Conservation (phyloP, 2,797 vertebrate genomes). For the Sphenopsis melanotis region DNA sequence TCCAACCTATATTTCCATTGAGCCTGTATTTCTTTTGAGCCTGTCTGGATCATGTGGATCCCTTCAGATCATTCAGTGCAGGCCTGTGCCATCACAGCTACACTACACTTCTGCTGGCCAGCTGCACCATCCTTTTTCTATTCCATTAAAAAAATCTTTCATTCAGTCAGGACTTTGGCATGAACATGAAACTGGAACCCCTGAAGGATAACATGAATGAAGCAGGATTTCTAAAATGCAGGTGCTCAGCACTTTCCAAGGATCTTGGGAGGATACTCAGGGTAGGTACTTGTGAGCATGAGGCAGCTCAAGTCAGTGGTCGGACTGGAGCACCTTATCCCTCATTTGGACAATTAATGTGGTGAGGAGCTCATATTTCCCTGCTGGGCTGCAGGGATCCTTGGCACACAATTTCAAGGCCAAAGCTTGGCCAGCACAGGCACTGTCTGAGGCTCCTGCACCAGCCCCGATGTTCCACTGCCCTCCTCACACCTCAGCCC, state of each 20-base stretch:
- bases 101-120: not conserved
- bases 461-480: accelerated
- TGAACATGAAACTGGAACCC: not conserved
- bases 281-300: not conserved
- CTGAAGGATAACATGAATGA: not conserved
- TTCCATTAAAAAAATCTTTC: not conserved
- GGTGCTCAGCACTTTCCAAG: not conserved
- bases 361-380: not conserved
- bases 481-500: not conserved
- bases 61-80: not conserved
- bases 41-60: not conserved
- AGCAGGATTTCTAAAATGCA: not conserved
- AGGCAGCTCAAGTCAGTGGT: not conserved
- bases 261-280: not conserved
- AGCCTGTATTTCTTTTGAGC: not conserved
- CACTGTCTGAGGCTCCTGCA: not conserved
- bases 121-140: too few species aligned
- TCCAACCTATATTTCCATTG: not conserved
- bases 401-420: accelerated
- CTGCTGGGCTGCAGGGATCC: not conserved
- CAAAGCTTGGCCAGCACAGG: accelerated
- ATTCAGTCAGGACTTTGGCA: not conserved
- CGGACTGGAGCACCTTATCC: not conserved
- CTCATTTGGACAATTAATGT: not conserved
- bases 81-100: not conserved